phyloP scores from a whole-genome alignment of 2,888 invertebrate genomes.

The Phortica magna region DNA sequence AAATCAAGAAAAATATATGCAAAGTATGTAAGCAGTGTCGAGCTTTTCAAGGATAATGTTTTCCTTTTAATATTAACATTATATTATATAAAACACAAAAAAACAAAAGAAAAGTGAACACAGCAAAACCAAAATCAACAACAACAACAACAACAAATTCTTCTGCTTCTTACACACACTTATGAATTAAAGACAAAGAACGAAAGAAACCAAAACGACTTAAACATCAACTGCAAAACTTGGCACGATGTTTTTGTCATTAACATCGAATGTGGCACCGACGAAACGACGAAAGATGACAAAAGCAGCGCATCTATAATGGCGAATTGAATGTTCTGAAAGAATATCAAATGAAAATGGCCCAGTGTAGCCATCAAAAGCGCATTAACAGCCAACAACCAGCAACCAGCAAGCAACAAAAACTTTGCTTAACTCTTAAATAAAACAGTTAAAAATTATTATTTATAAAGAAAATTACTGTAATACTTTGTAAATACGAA shows the following conservation, averaged over 20 bases:
- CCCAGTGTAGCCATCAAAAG: slow-evolving; percentile 43
- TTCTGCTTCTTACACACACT: too few relatives aligned
- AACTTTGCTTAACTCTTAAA: background rate
- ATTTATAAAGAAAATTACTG: slow-evolving; percentile 22
- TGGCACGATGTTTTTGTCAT: too few relatives aligned
- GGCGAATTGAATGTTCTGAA: too few relatives aligned
- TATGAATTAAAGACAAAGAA: too few relatives aligned
- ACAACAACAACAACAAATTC: background rate
- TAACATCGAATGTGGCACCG: too few relatives aligned
- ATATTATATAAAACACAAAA: slow-evolving; percentile 50
- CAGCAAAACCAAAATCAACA: background rate
- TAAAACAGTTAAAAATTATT: slow-evolving; percentile 1
- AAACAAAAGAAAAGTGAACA: background rate
- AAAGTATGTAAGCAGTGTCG: background rate
- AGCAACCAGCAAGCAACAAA: slow-evolving; percentile 46
- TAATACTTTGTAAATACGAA: slow-evolving; percentile 21
- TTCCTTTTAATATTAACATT: slow-evolving; percentile 61
- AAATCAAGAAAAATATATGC: background rate
- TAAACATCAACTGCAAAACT: too few relatives aligned
- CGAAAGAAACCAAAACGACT: too few relatives aligned
- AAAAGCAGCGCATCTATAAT: too few relatives aligned
- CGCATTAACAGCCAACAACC: slow-evolving; percentile 50
- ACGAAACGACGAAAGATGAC: too few relatives aligned
- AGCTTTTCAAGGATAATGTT: slow-evolving; percentile 47
- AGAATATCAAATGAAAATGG: slow-evolving; percentile 27